Conservation (phyloP, 2,113 vertebrate genomes). For the Cyphomyrus plagiostoma region DNA sequence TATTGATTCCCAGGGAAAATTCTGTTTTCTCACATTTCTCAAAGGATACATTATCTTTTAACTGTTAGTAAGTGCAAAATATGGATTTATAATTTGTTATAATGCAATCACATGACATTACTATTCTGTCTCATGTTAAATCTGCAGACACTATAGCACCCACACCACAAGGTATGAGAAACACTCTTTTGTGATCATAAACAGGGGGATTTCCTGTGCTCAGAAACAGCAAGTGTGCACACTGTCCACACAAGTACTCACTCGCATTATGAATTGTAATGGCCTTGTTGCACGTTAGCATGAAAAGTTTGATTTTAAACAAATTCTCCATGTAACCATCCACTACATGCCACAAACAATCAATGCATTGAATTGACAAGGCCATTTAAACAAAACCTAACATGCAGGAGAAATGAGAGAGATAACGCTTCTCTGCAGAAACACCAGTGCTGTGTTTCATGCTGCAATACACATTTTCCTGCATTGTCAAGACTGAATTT, state of each 20-base stretch:
- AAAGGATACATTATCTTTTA: neutral
- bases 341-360: neutral
- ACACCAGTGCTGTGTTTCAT: conserved; percentile 22
- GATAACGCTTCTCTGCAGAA: conserved; percentile 65
- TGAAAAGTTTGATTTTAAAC: neutral
- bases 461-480: neutral
- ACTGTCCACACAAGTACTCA: neutral
- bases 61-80: neutral
- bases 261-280: neutral
- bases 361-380: neutral
- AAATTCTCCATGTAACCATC: neutral
- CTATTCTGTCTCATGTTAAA: neutral
- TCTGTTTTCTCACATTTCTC: neutral
- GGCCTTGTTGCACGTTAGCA: neutral
- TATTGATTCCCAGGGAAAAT: neutral
- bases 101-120: neutral
- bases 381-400: conserved; percentile 57
- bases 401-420: conserved; percentile 75
- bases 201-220: neutral
- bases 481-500: neutral
- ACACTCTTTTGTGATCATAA: neutral
- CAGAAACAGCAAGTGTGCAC: neutral
- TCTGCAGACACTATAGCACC: neutral
- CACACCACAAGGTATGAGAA: neutral
- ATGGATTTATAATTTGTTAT: neutral